Conservation (phyloP, 2,888 invertebrate species). For the Drosophila fungiperda region DNA sequence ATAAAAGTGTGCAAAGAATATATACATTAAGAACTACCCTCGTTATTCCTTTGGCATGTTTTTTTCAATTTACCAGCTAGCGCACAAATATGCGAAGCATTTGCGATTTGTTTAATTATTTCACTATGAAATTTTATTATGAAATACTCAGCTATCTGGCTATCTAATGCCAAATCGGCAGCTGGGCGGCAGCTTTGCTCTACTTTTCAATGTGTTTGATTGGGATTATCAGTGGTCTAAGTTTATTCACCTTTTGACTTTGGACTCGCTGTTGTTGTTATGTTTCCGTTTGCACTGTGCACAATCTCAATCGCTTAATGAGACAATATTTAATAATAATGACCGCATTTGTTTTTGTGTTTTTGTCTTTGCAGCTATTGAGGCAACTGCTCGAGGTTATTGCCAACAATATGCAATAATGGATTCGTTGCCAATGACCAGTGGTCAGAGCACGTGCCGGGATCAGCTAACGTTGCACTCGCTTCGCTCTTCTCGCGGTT, state of each 20-base stretch:
- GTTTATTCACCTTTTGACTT: slow-evolving; percentile 79
- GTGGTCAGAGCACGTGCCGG: slow-evolving; percentile 50
- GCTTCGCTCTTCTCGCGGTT: slow-evolving; percentile 67
- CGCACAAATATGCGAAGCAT: slow-evolving; percentile 48
- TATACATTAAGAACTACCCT: slow-evolving; percentile 5
- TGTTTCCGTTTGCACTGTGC: slow-evolving; percentile 10
- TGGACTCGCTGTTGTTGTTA: slow-evolving; percentile 46
- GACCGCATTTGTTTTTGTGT: background rate
- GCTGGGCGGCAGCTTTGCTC: slow-evolving; percentile 45
- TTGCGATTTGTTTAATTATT: slow-evolving; percentile 30
- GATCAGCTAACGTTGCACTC: slow-evolving; percentile 64
- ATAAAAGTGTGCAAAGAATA: background rate
- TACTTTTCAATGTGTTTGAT: slow-evolving; percentile 46
- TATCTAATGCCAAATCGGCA: slow-evolving; percentile 12
- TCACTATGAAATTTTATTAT: slow-evolving; percentile 6
- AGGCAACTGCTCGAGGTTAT: slow-evolving; percentile 40
- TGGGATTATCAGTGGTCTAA: slow-evolving; percentile 60
- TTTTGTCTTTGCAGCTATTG: slow-evolving; percentile 56
- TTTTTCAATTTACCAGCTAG: slow-evolving; percentile 40
- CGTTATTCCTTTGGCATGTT: slow-evolving; percentile 30
- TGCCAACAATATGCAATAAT: slow-evolving; percentile 67
- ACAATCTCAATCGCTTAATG: slow-evolving; percentile 42
- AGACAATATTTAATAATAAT: slow-evolving; percentile 40
- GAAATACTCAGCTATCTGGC: slow-evolving; percentile 6
- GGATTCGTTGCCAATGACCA: slow-evolving; percentile 60